Evolutionary conservation across 2,797 vertebrate genomes (phyloP).

Genomic region (Pantherophis vulpinus): DNA sequence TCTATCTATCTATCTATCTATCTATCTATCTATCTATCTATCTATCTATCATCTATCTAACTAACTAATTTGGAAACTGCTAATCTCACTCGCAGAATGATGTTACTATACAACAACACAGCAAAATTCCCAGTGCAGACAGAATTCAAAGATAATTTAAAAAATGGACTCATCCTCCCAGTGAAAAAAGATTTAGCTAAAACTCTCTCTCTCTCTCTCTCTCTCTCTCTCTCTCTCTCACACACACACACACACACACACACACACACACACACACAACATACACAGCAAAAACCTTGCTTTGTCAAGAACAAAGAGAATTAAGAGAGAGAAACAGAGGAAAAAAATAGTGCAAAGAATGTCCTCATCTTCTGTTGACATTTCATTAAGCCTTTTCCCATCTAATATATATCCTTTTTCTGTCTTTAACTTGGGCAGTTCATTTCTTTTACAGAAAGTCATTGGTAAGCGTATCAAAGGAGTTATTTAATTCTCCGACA

Average conservation of each 20-base stretch:
- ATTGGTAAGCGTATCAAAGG: slow-evolving; percentile 29
- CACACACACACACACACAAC: neutral
- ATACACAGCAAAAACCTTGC: accelerated
- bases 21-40: too few relatives aligned
- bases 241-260: neutral
- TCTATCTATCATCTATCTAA: too few relatives aligned
- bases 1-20: too few relatives aligned
- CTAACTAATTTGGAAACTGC: too few relatives aligned
- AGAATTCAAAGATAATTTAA: neutral
- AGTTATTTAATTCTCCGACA: neutral
- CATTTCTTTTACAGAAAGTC: slow-evolving; percentile 20
- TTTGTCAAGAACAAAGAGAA: slow-evolving; percentile 8
- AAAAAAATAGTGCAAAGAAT: neutral
- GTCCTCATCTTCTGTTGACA: slow-evolving; percentile 9
- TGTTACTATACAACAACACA: neutral
- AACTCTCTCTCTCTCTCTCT: neutral
- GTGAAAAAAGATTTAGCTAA: neutral
- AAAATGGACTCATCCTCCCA: neutral
- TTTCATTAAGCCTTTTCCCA: slow-evolving; percentile 30
- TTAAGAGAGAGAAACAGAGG: neutral
- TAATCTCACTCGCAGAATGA: too few relatives aligned
- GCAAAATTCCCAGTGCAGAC: neutral
- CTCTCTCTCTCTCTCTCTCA: too few relatives aligned
- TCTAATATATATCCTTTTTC: slow-evolving; percentile 1
- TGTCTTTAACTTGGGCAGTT: neutral